A percentile compares a stretch with the other conserved stretches of the same genome.
phyloP scores from a whole-genome alignment of 2,113 vertebrate genomes.

The Sapayoa aenigma region DNA sequence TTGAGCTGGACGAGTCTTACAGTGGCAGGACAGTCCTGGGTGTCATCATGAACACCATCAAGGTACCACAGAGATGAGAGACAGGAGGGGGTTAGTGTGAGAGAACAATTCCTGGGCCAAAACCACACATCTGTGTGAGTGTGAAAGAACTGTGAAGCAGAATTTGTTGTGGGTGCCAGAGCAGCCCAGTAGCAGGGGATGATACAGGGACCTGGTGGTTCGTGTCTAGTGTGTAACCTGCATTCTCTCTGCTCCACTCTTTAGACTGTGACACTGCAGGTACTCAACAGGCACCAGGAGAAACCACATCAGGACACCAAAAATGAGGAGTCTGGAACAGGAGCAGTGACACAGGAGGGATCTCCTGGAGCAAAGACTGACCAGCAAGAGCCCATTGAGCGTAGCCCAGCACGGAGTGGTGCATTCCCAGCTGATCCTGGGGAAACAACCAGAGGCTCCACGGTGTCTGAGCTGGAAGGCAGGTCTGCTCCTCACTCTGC shows the following conservation, averaged over 20 bases:
- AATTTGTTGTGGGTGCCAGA: background rate
- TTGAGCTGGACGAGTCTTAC: constrained; percentile 86
- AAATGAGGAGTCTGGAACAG: constrained; percentile 49
- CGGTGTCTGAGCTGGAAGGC: background rate
- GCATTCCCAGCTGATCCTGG: background rate
- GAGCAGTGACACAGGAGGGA: background rate
- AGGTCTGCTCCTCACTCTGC: background rate
- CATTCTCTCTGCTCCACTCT: background rate
- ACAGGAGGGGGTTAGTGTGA: background rate
- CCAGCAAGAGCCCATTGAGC: background rate
- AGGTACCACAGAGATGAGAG: constrained; percentile 69
- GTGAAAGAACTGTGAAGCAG: background rate
- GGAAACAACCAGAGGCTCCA: background rate
- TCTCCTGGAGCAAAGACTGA: background rate
- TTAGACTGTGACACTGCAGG: constrained; percentile 88
- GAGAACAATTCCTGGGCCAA: background rate
- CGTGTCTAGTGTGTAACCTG: background rate
- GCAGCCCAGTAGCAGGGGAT: background rate
- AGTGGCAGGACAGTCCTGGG: constrained; percentile 82
- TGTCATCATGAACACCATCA: constrained; percentile 88
- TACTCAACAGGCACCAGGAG: constrained; percentile 72
- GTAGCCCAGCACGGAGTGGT: background rate
- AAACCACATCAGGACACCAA: constrained; percentile 8
- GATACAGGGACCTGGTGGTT: background rate
- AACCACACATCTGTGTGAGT: fast-evolving